A percentile compares a stretch with the other conserved stretches of the same genome.
Conservation (phyloP, 2,888 invertebrate genomes). For the Pterostichus madidus region DNA sequence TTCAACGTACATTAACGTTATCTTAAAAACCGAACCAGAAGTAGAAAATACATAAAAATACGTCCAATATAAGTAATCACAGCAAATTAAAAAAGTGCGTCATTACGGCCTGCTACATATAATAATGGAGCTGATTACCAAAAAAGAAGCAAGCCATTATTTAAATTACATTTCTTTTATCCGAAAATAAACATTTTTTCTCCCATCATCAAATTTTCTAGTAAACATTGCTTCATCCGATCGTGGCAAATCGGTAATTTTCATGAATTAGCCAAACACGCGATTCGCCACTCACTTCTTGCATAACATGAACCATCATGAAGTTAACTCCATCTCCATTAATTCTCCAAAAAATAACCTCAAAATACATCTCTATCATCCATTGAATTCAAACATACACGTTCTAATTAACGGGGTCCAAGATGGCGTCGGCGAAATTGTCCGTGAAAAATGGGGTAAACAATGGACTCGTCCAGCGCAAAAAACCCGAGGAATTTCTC, state of each 20-base stretch:
- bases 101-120: neutral
- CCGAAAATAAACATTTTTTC: neutral
- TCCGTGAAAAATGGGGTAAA: constrained; percentile 54
- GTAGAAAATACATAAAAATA: constrained; percentile 10
- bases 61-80: constrained; percentile 13
- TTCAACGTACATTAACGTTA: constrained; percentile 19
- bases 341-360: constrained; percentile 30
- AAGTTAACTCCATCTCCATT: constrained; percentile 12
- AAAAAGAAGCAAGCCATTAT: no score
- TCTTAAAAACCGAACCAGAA: neutral
- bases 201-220: neutral
- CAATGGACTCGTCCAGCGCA: constrained; percentile 34
- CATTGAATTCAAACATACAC: constrained; percentile 47
- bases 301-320: constrained; percentile 7
- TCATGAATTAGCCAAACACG: constrained; percentile 21
- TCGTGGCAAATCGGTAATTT: constrained; percentile 45
- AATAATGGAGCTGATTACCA: no score
- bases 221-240: constrained; percentile 29
- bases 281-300: constrained; percentile 26
- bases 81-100: neutral
- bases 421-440: constrained; percentile 48
- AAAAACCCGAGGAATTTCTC: constrained; percentile 35
- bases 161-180: constrained; percentile 3
- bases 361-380: constrained; percentile 32
- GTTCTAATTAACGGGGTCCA: constrained; percentile 36